Conservation (phyloP, 1,140 invertebrate species). For the Caerostris extrusa region DNA sequence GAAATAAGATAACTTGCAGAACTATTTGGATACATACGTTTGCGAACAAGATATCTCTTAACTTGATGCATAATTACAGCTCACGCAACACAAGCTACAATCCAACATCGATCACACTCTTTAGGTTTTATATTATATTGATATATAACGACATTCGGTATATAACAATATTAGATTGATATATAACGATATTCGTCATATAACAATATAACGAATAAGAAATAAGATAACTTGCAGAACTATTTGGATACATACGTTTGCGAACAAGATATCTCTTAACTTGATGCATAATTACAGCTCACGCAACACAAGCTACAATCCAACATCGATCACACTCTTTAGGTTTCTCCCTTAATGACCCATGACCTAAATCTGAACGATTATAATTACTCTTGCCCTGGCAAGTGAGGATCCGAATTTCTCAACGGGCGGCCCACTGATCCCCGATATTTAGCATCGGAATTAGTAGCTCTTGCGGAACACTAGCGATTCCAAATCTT, state of each 20-base stretch:
- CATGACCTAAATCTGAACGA: constrained; percentile 1
- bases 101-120: constrained; percentile 1
- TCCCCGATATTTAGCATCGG: constrained; percentile 46
- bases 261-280: background rate
- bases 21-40: background rate
- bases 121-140: too few species aligned
- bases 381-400: constrained; percentile 58
- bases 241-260: background rate
- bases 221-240: too few species aligned
- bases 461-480: constrained; percentile 44
- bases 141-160: too few species aligned
- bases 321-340: background rate
- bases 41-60: background rate
- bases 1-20: too few species aligned
- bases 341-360: background rate
- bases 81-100: background rate
- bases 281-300: background rate
- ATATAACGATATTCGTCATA: too few species aligned
- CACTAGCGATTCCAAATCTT: constrained; percentile 16
- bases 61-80: background rate
- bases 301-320: background rate
- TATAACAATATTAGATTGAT: too few species aligned
- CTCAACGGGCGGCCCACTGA: constrained; percentile 31
- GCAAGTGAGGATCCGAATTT: constrained; percentile 5
- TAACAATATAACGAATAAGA: too few species aligned